Evolutionary conservation across 2,113 vertebrate species (phyloP), one percentile per base, ranked within the genome.

Genomic region (Peromyscus leucopus): DNA sequence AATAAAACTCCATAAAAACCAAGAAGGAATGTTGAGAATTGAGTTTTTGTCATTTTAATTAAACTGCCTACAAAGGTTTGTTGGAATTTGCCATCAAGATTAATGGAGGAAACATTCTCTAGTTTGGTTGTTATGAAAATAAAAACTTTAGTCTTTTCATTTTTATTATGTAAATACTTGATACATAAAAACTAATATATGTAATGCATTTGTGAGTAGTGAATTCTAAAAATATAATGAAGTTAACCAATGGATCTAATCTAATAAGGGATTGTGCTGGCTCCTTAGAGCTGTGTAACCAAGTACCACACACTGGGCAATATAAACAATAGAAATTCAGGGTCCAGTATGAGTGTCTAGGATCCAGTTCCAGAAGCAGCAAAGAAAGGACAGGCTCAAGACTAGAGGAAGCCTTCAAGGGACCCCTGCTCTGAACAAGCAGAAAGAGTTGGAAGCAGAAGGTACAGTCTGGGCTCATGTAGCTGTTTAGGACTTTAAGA

Each of bases 21-120:
- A 90, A 84, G n/a, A 48, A 31, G 33, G 69, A 2, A 71, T 51
- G n/a, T 83, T 96, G 65, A 48, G 94, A 91, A 65, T 80, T 89
- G 51, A 74, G 51, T 86, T 96, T 96, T 95, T 88, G 93, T 90
- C 82, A 63, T 94, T 94, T 95, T 88, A 92, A 95, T 93, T 93
- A 97, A 93, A 96, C 72, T 85, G 26, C 79, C 86, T n/a, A 65
- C 87, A 76, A 85, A 90, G 9, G 17, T 93, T 97, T 69, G 28
- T 92, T 95, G 67, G 42, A 89, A 87, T 88, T 87, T 95, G 46
- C 63, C 48, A 65, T 75, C 21, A 86, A 96, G 51, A 89, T 92
- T 80, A 93, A 72, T 86, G 55, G 46, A 82, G 15, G 71, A 89
- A 95, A 86, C 65, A 93, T 51, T n/a, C 65, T 69, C 7, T 22